A percentile compares a stretch with the other conserved stretches of the same genome.
Conservation (phyloP, 2,888 invertebrate genomes). For the Rhagium mordax region DNA sequence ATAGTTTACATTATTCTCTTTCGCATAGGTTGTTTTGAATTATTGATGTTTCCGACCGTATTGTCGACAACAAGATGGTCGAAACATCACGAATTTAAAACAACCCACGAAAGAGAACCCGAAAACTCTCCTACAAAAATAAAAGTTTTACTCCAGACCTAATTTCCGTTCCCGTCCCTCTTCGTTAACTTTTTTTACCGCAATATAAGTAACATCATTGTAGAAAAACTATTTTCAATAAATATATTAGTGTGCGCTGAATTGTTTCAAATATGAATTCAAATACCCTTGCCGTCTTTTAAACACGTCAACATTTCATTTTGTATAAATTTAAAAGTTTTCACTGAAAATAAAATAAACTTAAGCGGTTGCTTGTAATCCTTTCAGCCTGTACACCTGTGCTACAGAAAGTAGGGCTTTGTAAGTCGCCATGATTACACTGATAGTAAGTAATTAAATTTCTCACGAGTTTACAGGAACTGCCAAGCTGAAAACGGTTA, state of each 20-base stretch:
- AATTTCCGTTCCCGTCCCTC: too few species aligned
- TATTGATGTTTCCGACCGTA: too few species aligned
- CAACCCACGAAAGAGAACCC: too few species aligned
- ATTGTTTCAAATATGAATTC: background rate
- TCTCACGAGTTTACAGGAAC: constrained; percentile 32
- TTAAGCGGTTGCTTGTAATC: background rate
- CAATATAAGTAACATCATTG: too few species aligned
- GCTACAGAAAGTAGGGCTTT: background rate
- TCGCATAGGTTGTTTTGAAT: too few species aligned
- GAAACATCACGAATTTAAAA: too few species aligned
- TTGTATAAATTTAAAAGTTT: background rate
- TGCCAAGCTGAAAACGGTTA: constrained; percentile 20
- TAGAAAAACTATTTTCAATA: background rate
- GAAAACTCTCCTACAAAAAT: too few species aligned
- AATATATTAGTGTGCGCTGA: background rate
- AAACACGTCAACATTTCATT: background rate
- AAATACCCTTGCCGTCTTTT: background rate
- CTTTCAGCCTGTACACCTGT: background rate
- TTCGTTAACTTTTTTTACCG: too few species aligned
- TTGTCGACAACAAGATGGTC: too few species aligned
- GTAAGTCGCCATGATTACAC: background rate
- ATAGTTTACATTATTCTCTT: too few species aligned
- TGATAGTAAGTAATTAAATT: constrained; percentile 31
- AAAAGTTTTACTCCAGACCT: too few species aligned
- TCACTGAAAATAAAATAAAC: background rate